Evolutionary conservation across 2,113 vertebrate genomes (phyloP), one percentile per base, ranked within the genome.

Genomic region (Engraulis encrasicolus): DNA sequence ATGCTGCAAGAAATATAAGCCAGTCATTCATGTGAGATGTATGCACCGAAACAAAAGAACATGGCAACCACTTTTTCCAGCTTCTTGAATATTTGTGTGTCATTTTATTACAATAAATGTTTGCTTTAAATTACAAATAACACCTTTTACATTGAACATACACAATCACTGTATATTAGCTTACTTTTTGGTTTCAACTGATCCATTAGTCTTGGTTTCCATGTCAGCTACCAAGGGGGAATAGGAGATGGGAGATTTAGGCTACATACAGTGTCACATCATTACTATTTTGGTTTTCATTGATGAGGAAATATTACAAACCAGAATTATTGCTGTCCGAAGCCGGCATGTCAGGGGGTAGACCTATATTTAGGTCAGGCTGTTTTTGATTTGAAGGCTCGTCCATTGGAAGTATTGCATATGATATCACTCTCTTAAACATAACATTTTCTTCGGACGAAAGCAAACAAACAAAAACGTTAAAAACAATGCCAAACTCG

Each of bases 191-290:
- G 94, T 93, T 91, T 93, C 94, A 91, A 95, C 90, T 89, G 95
- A 94, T 90, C 95, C 95, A 92, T 96, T 96, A 91, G 95, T 94
- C 87, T 95, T 96, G 93, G 92, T 96, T 93, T 96, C 95, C 96
- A 96, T 95, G 88, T 94, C 94, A 84, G 78, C 88, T 81, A 54
- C 12, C n/a, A 38, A 36, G 95, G 93, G 93, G 90, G 1, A 66
- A 66, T 58, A 58, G 6, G 3, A n/a, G 52, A 2, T 58, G 6
- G n/a, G n/a, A n/a, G n/a, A n/a, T n/a, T n/a, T n/a, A n/a, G n/a
- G n/a, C n/a, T n/a, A n/a, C n/a, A n/a, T n/a, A n/a, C n/a, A n/a
- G n/a, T n/a, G n/a, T n/a, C n/a, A 66, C 2, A 7, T 27, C n/a
- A 66, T 66, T 27, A 66, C 23, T 27, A 27, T 31, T 7, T 27